Base-by-base conservation (phyloP, 1,140 invertebrate genomes). In the Diprion similis region DNA sequence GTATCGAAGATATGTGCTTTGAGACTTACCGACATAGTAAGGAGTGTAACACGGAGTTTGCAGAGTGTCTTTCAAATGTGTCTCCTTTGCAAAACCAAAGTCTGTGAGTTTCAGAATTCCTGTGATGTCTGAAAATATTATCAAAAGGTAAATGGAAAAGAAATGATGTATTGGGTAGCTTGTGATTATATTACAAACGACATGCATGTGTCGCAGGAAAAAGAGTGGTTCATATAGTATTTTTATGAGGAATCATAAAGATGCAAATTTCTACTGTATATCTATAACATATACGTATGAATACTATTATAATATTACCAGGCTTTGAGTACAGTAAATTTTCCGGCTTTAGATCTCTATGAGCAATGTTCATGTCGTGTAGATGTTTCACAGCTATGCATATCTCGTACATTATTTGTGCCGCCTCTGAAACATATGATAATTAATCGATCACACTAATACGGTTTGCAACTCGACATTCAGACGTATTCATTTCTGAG, bases 71-170 rank as follows among this genome's bases (percentile, higher is more conserved):
- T 94, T 93, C n/a, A 91, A 90, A 74, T 93, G 89, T 0, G 94
- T 97, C 88, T 98, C 96, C 88, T 99, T 99, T n/a, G 98, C 98
- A 91, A 99, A 99, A n/a, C 98, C 98, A 90, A 99, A 99, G 89
- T 99, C 98, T 51, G 98, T 99, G 77, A 99, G 89, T 89, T 99
- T 99, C 64, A 99, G 91, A 76, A 95, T 90, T 46, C 95, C 97
- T 80, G 91, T 90, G 8, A 88, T 89, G 78, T 92, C 91, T 86
- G 85, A 80, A 82, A 83, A 80, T 17, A 71, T 47, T 59, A 15
- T 13, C 3, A 59, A 13, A 59, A 59, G 51, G 11, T 37, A 37
- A 37, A 4, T 37, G 24, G 6, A 37, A 37, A 6, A 37, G 24
- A 3, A 37, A 37, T 37, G 24, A 37, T 37, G 24, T 6, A 37